These are phyloP conservation scores for Colistium nudipinnis DNA, from an alignment of 2,113 vertebrate species.

Conservation along the genomic window DNA sequence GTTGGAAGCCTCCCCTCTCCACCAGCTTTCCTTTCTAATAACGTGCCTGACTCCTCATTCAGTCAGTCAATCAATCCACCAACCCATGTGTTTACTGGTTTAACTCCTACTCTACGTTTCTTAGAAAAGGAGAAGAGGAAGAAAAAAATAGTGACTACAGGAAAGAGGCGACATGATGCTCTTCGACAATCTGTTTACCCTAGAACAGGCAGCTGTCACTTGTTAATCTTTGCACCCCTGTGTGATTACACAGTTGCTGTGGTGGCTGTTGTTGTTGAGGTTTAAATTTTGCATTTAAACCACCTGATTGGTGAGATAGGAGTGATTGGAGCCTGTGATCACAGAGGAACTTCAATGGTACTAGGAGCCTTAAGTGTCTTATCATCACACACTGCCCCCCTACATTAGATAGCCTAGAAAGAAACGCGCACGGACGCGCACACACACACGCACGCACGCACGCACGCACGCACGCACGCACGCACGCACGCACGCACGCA, in stretches of 20 bases:
- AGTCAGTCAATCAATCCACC: slow-evolving; percentile 1
- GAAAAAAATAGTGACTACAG: background rate
- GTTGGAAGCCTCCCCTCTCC: background rate
- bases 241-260: slow-evolving; percentile 23
- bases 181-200: slow-evolving; percentile 11
- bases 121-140: slow-evolving; percentile 11
- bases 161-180: slow-evolving; percentile 25
- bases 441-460: no score
- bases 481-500: slow-evolving; percentile 9
- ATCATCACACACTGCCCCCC: slow-evolving; percentile 42
- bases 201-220: slow-evolving; percentile 38
- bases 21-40: background rate
- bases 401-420: slow-evolving; percentile 42
- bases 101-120: background rate
- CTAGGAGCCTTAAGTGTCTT: slow-evolving; percentile 49
- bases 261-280: slow-evolving; percentile 26
- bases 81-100: background rate
- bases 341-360: slow-evolving; percentile 42
- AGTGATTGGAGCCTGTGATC: slow-evolving; percentile 55
- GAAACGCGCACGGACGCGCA: background rate
- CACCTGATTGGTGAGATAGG: slow-evolving; percentile 36
- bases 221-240: slow-evolving; percentile 29
- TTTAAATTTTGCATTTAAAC: slow-evolving; percentile 29
- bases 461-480: no score
- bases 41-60: background rate